These are phyloP conservation scores for Montifringilla adamsi DNA, from an alignment of 2,113 vertebrate genomes.

Conservation along the genomic window DNA sequence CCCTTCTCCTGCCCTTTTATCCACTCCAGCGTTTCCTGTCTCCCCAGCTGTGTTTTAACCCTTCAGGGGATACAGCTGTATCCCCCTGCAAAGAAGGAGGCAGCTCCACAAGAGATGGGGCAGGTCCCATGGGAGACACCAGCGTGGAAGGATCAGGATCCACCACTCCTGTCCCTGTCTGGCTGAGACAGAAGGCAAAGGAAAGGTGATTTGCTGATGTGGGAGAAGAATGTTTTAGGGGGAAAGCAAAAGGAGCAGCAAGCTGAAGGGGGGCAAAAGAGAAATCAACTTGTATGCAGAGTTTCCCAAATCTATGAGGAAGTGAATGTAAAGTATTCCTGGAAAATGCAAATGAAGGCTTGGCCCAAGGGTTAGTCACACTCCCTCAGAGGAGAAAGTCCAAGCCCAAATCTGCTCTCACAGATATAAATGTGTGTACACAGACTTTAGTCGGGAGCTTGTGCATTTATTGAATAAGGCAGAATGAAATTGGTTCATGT, in stretches of 20 bases:
- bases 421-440: not conserved
- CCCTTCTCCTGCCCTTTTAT: not conserved
- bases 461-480: not conserved
- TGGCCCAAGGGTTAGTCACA: not conserved
- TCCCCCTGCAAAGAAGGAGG: not conserved
- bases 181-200: not conserved
- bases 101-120: not conserved
- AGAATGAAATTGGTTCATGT: not conserved
- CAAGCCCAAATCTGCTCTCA: not conserved
- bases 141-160: not conserved
- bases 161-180: not conserved
- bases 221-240: not conserved
- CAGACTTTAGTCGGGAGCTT: not conserved
- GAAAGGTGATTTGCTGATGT: not conserved
- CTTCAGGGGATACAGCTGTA: not conserved
- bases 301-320: not conserved
- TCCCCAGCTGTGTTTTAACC: accelerated
- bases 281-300: not conserved
- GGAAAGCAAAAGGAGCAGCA: not conserved
- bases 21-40: not conserved
- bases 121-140: not conserved
- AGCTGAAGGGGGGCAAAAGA: not conserved
- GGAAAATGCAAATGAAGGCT: not conserved
- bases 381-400: not conserved
- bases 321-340: not conserved